Evolutionary conservation across 2,888 invertebrate species (phyloP), one percentile per base, ranked within the genome.

Genomic region (Thelaira solivaga): DNA sequence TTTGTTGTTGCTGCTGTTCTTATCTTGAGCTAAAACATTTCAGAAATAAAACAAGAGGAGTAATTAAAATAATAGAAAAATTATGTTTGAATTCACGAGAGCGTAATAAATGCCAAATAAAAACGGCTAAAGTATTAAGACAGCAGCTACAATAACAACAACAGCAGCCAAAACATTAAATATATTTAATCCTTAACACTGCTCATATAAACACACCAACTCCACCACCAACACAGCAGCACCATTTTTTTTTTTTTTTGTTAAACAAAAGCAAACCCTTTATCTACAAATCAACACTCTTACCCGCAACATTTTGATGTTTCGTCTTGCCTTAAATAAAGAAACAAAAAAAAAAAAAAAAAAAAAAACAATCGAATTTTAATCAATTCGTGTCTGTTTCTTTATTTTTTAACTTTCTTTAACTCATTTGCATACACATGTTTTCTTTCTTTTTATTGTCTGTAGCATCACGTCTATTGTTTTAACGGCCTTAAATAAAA

Each of bases 301-400:
- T 16, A 59, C 39, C 53, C 43, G 41, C 36, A 26, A 51, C 65
- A 45, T 65, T 75, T 62, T 61, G 68, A 68, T 47, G 36, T 62
- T 43, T 59, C 31, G 16, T 45, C 43, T 64, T 62, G 24, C 24
- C 22, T n/a, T 2, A 13, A 13, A 6, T 11, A 36, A 5, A 2
- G 6, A 8, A 36, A 55, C 6, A n/a, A 24, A 55, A 18, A 39
- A 61, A 81, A 84, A 11, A 83, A 82, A 83, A 84, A 82, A 82
- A 83, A 83, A 82, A 83, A 85, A 84, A 86, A 84, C 86, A 86
- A 87, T 88, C 86, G 88, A 88, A 88, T 88, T 88, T 87, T 87
- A 88, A 88, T 88, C 88, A 88, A 88, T 88, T 86, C 87, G 83
- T 83, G 81, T 81, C 80, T 80, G 76, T 84, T 83, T 61, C 43